phyloP scores from a whole-genome alignment of 2,113 vertebrate genomes.

The Chlamydotis undulata region DNA sequence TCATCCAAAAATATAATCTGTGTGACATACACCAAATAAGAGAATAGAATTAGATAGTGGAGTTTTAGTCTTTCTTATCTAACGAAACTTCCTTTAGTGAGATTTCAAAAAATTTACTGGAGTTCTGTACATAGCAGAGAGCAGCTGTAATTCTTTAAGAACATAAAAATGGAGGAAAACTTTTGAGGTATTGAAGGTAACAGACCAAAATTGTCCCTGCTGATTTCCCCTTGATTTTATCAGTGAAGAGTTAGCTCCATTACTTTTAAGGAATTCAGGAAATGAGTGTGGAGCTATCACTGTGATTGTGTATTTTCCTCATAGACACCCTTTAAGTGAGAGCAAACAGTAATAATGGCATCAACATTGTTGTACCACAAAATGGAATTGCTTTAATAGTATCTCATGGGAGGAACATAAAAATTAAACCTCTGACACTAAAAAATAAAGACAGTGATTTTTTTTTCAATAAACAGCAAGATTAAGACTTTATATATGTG shows the following conservation, averaged over 20 bases:
- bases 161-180: not conserved
- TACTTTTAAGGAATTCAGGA: not conserved
- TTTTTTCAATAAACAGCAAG: not conserved
- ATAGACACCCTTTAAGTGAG: not conserved
- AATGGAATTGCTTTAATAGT: not conserved
- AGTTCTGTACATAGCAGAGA: not conserved
- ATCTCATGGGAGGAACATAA: not conserved
- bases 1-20: not conserved
- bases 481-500: not conserved
- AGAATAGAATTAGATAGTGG: not conserved
- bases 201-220: not conserved
- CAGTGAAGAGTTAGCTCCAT: not conserved
- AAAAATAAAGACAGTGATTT: not conserved
- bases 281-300: not conserved
- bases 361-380: not conserved
- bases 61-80: not conserved
- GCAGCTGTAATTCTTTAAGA: not conserved
- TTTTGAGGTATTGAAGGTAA: not conserved
- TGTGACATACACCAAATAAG: not conserved
- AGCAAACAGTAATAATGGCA: not conserved
- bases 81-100: not conserved
- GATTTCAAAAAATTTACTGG: not conserved
- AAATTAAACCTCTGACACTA: not conserved
- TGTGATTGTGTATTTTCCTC: not conserved
- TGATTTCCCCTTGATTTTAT: not conserved